Conservation (phyloP, 2,888 invertebrate genomes). For the Himalopsyche anomala region DNA sequence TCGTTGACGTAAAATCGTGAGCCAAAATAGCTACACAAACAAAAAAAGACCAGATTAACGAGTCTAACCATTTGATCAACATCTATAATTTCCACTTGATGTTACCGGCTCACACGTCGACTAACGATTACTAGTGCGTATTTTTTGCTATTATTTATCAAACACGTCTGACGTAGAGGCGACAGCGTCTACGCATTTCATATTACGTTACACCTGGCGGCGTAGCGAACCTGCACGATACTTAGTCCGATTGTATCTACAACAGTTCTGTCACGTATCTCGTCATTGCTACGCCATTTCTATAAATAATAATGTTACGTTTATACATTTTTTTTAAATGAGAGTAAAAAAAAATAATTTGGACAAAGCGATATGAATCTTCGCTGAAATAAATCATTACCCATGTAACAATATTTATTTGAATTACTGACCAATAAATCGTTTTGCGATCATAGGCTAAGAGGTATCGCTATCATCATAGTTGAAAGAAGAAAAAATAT, state of each 20-base stretch:
- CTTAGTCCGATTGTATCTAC: not conserved
- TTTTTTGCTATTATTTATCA: not conserved
- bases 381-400: too few species aligned
- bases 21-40: not conserved
- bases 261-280: too few species aligned
- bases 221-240: not conserved
- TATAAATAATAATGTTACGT: too few species aligned
- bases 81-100: conserved; percentile 21
- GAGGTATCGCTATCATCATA: too few species aligned
- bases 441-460: too few species aligned
- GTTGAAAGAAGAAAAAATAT: too few species aligned
- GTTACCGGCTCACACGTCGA: conserved; percentile 17
- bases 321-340: too few species aligned
- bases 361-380: too few species aligned
- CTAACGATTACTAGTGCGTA: not conserved
- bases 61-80: conserved; percentile 1
- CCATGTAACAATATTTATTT: too few species aligned
- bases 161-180: not conserved
- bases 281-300: too few species aligned
- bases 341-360: too few species aligned
- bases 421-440: too few species aligned
- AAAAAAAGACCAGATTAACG: not conserved
- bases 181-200: not conserved
- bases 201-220: conserved; percentile 1
- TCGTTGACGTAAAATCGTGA: not conserved